phyloP scores from a whole-genome alignment of 2,888 invertebrate species.

The Aphidius colemani region DNA sequence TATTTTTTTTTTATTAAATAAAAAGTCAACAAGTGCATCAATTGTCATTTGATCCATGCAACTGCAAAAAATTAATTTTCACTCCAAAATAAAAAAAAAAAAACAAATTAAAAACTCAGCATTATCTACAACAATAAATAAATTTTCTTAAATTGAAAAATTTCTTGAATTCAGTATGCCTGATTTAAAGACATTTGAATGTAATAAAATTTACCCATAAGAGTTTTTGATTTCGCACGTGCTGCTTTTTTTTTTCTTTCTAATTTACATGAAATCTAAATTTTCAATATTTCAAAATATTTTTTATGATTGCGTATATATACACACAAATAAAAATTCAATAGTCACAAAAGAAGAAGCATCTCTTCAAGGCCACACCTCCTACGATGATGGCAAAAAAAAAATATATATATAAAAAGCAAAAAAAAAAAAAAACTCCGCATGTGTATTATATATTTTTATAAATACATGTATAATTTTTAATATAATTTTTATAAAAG shows the following conservation, averaged over 20 bases:
- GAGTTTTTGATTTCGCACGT: background rate
- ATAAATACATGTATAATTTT: too few species aligned
- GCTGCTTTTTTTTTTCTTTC: background rate
- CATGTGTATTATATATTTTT: background rate
- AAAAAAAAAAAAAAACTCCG: constrained; percentile 19
- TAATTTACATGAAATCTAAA: constrained; percentile 1
- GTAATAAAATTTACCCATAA: background rate
- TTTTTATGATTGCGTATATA: constrained; percentile 8
- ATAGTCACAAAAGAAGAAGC: constrained; percentile 15
- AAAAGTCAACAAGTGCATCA: too few species aligned
- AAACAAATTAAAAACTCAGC: background rate
- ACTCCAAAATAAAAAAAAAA: too few species aligned
- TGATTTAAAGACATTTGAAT: too few species aligned
- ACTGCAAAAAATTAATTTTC: background rate
- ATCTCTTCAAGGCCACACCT: constrained; percentile 27
- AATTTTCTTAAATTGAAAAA: background rate
- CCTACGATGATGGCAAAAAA: constrained; percentile 20
- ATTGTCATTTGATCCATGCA: too few species aligned
- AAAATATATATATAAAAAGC: constrained; percentile 5
- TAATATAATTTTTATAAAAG: too few species aligned
- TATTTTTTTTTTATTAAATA: too few species aligned
- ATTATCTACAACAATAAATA: background rate
- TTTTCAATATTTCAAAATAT: too few species aligned
- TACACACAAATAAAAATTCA: constrained; percentile 12
- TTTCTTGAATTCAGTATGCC: background rate